Conservation (phyloP, 64 coral and sea anemone genomes). For the Actinia tenebrosa region DNA sequence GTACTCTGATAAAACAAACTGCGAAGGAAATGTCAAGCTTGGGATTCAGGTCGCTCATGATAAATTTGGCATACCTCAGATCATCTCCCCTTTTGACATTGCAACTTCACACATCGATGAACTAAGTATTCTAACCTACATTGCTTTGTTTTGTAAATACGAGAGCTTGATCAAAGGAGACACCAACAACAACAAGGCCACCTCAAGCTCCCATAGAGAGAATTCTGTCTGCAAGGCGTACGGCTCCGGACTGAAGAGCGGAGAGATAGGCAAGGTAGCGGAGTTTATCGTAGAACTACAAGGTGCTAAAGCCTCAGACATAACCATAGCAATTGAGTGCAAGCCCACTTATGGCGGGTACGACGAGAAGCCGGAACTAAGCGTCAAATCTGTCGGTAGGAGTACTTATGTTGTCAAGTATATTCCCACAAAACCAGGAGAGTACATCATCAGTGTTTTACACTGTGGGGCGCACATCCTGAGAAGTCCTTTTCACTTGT, state of each 20-base stretch:
- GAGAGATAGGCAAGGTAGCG: constrained; percentile 81
- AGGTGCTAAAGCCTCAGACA: constrained; percentile 84
- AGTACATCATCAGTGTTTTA: constrained; percentile 85
- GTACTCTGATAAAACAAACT: constrained; percentile 64
- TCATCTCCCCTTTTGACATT: constrained; percentile 85
- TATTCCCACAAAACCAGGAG: constrained; percentile 72
- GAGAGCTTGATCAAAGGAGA: constrained; percentile 50
- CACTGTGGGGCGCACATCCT: constrained; percentile 84
- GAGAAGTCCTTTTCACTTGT: constrained; percentile 82
- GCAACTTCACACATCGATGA: constrained; percentile 77
- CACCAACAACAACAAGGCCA: constrained; percentile 1
- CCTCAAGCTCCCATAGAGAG: background rate
- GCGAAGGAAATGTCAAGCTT: constrained; percentile 76
- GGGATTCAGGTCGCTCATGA: constrained; percentile 91
- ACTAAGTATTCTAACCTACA: constrained; percentile 86
- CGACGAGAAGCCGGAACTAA: constrained; percentile 82
- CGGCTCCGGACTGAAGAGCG: constrained; percentile 63
- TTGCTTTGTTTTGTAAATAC: constrained; percentile 90
- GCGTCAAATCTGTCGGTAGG: constrained; percentile 76
- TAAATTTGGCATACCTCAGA: constrained; percentile 86
- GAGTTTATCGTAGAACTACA: constrained; percentile 87
- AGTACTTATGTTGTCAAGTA: constrained; percentile 90
- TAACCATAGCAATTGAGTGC: constrained; percentile 96
- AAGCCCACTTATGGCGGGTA: constrained; percentile 65
- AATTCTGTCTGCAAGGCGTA: constrained; percentile 55